Evolutionary conservation across 2,888 invertebrate species (phyloP).

Genomic region (Drosophila stalkeri): DNA sequence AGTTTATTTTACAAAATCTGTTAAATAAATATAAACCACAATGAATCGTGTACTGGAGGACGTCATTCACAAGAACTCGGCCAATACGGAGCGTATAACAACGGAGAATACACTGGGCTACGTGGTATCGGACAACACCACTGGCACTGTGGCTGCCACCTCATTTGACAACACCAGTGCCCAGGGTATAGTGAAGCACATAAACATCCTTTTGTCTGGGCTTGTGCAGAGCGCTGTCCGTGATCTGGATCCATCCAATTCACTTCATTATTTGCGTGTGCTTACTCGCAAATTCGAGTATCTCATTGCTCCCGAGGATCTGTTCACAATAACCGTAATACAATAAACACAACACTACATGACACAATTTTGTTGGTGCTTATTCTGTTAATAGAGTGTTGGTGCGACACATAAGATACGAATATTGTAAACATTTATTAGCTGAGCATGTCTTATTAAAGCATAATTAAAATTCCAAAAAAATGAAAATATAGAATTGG

Average conservation of each 20-base stretch:
- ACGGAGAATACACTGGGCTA: slow-evolving; percentile 73
- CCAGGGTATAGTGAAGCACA: slow-evolving; percentile 75
- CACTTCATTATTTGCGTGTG: slow-evolving; percentile 81
- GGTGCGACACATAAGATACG: no score
- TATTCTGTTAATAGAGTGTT: no score
- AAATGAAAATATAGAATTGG: no score
- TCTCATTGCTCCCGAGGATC: slow-evolving; percentile 80
- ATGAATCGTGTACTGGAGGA: slow-evolving; percentile 74
- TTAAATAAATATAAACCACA: background rate
- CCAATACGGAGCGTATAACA: slow-evolving; percentile 78
- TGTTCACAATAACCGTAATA: slow-evolving; percentile 82
- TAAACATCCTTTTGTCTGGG: slow-evolving; percentile 71
- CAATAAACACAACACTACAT: slow-evolving; percentile 46
- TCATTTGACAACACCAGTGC: slow-evolving; percentile 82
- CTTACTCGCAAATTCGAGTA: slow-evolving; percentile 82
- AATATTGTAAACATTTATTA: no score
- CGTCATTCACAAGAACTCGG: slow-evolving; percentile 67
- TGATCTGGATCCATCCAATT: slow-evolving; percentile 82
- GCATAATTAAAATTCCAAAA: slow-evolving; percentile 5
- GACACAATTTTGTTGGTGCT: no score
- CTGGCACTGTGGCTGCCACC: slow-evolving; percentile 71
- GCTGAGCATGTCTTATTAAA: background rate
- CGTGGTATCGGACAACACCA: slow-evolving; percentile 76
- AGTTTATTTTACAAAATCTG: background rate
- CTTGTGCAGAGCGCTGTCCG: slow-evolving; percentile 79